Percentiles rank a stretch among this genome's conserved stretches.
Conservation (phyloP, 2,113 vertebrate species). For the Sebastes schlegelii region DNA sequence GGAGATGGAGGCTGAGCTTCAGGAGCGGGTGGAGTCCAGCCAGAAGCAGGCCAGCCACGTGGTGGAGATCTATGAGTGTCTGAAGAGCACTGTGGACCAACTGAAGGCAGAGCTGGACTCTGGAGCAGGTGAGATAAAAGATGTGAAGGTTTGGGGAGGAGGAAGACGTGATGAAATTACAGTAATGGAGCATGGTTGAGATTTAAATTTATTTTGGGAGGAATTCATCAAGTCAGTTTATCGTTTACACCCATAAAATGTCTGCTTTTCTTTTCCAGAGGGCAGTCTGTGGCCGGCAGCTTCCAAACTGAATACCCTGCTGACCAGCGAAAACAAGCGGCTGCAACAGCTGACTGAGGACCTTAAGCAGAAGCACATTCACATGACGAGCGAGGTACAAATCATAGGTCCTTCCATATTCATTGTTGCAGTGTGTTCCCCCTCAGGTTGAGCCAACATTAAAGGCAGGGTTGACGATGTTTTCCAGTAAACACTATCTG, state of each 20-base stretch:
- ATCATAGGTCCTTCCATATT: background rate
- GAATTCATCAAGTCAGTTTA: background rate
- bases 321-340: constrained; percentile 89
- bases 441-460: background rate
- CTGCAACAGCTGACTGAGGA: constrained; percentile 91
- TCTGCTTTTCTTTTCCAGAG: constrained; percentile 73
- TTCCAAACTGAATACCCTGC: constrained; percentile 87
- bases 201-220: background rate
- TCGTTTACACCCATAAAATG: background rate
- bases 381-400: constrained; percentile 94
- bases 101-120: constrained; percentile 78
- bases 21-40: constrained; percentile 94
- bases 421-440: background rate
- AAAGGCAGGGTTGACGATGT: background rate
- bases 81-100: constrained; percentile 83
- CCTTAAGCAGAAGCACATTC: constrained; percentile 92
- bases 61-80: constrained; percentile 89
- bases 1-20: constrained; percentile 96
- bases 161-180: background rate
- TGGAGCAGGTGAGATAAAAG: constrained; percentile 71
- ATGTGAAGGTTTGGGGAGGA: background rate
- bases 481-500: too few relatives aligned
- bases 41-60: constrained; percentile 89
- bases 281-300: constrained; percentile 86
- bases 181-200: background rate